Evolutionary conservation across 2,113 vertebrate genomes (phyloP).

Genomic region (Sceloporus tristichus): DNA sequence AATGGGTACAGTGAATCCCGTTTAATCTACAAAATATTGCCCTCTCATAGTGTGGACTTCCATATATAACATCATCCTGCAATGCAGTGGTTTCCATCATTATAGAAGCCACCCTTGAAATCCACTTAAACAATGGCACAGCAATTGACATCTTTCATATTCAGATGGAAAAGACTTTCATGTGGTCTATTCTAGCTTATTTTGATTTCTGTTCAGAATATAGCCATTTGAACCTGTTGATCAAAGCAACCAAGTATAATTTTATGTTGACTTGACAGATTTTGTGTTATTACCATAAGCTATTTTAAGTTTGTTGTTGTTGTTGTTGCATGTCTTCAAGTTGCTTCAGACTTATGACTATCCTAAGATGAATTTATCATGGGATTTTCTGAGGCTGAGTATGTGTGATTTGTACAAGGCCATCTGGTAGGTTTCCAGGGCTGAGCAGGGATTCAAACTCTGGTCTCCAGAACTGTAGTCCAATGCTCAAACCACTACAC

Average conservation of each 20-base stretch:
- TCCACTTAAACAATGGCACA: not conserved
- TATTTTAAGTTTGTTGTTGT: too few relatives aligned
- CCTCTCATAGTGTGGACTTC: not conserved
- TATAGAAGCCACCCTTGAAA: slow-evolving; percentile 40
- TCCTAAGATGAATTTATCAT: too few relatives aligned
- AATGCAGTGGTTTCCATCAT: slow-evolving; percentile 13
- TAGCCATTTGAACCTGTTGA: not conserved
- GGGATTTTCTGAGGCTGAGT: too few relatives aligned
- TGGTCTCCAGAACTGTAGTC: too few relatives aligned
- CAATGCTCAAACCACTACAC: too few relatives aligned
- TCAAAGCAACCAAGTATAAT: slow-evolving; percentile 1
- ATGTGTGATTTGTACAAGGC: too few relatives aligned
- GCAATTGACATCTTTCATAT: slow-evolving; percentile 1
- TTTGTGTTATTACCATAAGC: not conserved
- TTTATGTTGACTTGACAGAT: rapidly evolving
- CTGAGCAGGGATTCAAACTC: too few relatives aligned
- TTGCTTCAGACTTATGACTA: too few relatives aligned
- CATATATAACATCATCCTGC: not conserved
- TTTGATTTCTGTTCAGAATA: slow-evolving; percentile 13
- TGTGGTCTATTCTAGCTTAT: slow-evolving; percentile 15
- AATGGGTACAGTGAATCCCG: not conserved
- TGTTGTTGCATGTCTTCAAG: too few relatives aligned
- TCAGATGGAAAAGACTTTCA: not conserved
- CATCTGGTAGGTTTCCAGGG: too few relatives aligned
- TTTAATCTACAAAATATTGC: slow-evolving; percentile 35